Percentiles rank a stretch among this genome's conserved stretches.
Conservation (phyloP, 2,888 invertebrate species). For the Cataglyphis albicans region DNA sequence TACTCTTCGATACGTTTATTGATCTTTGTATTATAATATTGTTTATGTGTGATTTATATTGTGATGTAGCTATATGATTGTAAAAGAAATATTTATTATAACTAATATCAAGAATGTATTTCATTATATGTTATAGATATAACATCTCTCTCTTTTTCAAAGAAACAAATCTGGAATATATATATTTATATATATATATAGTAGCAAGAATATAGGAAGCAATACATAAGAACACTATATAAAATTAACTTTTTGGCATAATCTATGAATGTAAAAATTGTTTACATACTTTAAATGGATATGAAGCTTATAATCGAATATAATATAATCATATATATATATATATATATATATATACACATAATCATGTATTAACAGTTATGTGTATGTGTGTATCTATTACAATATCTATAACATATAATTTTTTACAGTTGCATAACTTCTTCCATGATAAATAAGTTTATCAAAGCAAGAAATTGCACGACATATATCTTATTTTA, state of each 20-base stretch:
- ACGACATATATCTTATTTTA: neutral
- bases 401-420: neutral
- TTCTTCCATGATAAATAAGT: conserved; percentile 1
- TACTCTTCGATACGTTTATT: neutral
- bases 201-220: neutral
- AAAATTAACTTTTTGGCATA: neutral
- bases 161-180: neutral
- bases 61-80: neutral
- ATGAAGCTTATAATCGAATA: neutral
- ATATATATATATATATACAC: too few relatives aligned
- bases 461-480: neutral
- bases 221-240: neutral
- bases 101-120: conserved; percentile 1
- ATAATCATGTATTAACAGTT: neutral
- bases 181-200: too few relatives aligned
- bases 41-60: neutral
- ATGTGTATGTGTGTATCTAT: neutral
- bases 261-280: neutral
- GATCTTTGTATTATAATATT: too few relatives aligned
- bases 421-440: conserved; percentile 1
- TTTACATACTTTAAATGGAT: neutral
- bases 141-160: neutral
- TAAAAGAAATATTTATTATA: conserved; percentile 31
- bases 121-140: conserved; percentile 19
- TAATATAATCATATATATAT: too few relatives aligned